Conservation (phyloP, 2,888 invertebrate genomes). For the Acronicta psi region DNA sequence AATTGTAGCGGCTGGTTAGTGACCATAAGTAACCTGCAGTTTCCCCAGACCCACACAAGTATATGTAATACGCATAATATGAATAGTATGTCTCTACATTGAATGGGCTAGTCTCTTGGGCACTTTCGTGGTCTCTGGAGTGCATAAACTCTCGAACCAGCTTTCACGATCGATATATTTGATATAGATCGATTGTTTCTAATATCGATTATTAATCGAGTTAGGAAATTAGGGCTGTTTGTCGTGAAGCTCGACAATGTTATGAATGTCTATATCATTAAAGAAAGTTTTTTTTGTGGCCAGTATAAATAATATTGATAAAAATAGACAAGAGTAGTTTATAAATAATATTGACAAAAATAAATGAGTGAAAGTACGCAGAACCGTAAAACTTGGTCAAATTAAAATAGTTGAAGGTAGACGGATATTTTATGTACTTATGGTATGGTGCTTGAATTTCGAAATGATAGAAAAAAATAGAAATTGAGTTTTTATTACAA, state of each 20-base stretch:
- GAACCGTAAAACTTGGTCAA: slow-evolving; percentile 8
- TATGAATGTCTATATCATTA: slow-evolving; percentile 37
- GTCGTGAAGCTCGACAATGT: slow-evolving; percentile 21
- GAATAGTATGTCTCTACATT: slow-evolving; percentile 24
- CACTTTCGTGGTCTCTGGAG: slow-evolving; percentile 51
- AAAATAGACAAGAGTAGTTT: slow-evolving; percentile 39
- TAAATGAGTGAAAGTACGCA: slow-evolving; percentile 36
- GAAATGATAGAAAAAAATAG: background rate
- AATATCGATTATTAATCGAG: slow-evolving; percentile 22
- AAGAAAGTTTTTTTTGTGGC: slow-evolving; percentile 49
- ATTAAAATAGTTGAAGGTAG: slow-evolving; percentile 2
- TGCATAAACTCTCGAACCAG: slow-evolving; percentile 22
- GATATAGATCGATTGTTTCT: slow-evolving; percentile 28
- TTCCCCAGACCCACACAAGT: slow-evolving; percentile 25
- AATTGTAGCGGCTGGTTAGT: background rate
- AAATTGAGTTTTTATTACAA: background rate
- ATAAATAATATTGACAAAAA: slow-evolving; percentile 53
- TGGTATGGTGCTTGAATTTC: background rate
- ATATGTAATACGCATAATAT: slow-evolving; percentile 28
- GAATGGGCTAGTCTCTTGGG: slow-evolving; percentile 16
- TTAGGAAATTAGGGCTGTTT: slow-evolving; percentile 13
- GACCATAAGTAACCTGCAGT: slow-evolving; percentile 35
- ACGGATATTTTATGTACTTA: background rate
- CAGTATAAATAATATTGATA: slow-evolving; percentile 51
- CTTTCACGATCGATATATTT: slow-evolving; percentile 41